Evolutionary conservation across 2,888 invertebrate genomes (phyloP).

Genomic region (Pherbina coryleti): DNA sequence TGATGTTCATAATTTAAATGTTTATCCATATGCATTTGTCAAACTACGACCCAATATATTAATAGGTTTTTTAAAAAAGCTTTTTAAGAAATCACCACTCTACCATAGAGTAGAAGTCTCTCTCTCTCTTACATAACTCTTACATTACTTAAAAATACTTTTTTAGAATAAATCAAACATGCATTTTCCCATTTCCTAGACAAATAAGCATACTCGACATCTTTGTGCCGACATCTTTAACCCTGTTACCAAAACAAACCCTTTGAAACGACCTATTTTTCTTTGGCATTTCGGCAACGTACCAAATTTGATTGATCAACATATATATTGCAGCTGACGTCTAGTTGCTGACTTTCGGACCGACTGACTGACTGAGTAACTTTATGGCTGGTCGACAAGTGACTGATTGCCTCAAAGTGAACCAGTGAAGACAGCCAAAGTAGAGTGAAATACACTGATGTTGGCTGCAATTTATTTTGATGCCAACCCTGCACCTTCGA

Average conservation of each 20-base stretch:
- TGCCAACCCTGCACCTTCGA: background rate
- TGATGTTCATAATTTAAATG: too few species aligned
- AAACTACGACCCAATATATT: too few species aligned
- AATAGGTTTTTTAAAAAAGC: too few species aligned
- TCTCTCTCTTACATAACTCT: too few species aligned
- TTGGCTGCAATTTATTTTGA: slow-evolving; percentile 15
- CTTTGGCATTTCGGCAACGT: background rate
- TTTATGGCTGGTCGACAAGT: background rate
- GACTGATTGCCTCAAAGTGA: slow-evolving; percentile 1
- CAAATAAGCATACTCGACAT: too few species aligned
- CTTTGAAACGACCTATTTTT: background rate
- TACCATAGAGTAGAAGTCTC: too few species aligned
- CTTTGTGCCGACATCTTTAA: too few species aligned
- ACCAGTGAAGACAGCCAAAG: background rate
- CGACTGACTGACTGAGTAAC: background rate
- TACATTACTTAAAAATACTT: too few species aligned
- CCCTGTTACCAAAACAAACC: background rate
- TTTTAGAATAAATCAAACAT: too few species aligned
- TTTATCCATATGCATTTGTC: too few species aligned
- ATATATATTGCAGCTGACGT: slow-evolving; percentile 14
- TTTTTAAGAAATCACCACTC: too few species aligned
- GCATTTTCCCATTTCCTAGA: too few species aligned
- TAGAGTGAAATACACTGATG: background rate
- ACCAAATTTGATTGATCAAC: slow-evolving; percentile 21
- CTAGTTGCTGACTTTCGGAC: background rate